These are phyloP conservation scores for Druon quercuslanigerum DNA, from an alignment of 1,140 invertebrate species.

Conservation along the genomic window DNA sequence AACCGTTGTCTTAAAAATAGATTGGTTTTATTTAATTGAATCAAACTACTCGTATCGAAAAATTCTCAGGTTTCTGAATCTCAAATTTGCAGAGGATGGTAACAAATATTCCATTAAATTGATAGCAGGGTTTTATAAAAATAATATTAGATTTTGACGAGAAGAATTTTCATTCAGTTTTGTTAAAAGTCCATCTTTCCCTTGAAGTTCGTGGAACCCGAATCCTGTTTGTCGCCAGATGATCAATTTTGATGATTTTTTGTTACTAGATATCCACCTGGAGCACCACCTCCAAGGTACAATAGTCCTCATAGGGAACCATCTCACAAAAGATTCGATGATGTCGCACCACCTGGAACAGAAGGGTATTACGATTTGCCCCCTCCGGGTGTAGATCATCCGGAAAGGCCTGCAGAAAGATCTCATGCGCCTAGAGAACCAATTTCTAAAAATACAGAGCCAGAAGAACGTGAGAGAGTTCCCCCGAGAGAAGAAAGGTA, in stretches of 20 bases:
- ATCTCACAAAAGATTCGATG: constrained; percentile 69
- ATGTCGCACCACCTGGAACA: constrained; percentile 73
- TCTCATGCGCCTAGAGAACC: constrained; percentile 59
- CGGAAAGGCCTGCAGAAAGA: constrained; percentile 60
- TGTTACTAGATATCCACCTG: constrained; percentile 70
- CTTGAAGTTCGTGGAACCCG: constrained; percentile 9
- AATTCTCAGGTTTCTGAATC: too few species aligned
- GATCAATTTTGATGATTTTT: constrained; percentile 45
- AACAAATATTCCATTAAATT: too few species aligned
- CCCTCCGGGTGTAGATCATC: constrained; percentile 72
- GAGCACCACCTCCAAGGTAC: constrained; percentile 57
- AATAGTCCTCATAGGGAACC: constrained; percentile 60
- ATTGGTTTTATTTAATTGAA: too few species aligned
- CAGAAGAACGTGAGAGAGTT: constrained; percentile 64
- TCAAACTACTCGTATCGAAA: too few species aligned
- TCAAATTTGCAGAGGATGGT: too few species aligned
- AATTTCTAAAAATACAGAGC: constrained; percentile 64
- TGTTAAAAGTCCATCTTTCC: neutral
- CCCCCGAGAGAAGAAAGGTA: constrained; percentile 64
- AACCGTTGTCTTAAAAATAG: too few species aligned
- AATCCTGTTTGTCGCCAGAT: neutral
- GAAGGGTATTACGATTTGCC: constrained; percentile 73
- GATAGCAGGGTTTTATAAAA: constrained; percentile 29
- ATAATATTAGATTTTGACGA: constrained; percentile 33
- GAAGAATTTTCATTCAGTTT: neutral